Conservation (phyloP, 1,140 invertebrate genomes). For the Diplogasteroides magnus region DNA sequence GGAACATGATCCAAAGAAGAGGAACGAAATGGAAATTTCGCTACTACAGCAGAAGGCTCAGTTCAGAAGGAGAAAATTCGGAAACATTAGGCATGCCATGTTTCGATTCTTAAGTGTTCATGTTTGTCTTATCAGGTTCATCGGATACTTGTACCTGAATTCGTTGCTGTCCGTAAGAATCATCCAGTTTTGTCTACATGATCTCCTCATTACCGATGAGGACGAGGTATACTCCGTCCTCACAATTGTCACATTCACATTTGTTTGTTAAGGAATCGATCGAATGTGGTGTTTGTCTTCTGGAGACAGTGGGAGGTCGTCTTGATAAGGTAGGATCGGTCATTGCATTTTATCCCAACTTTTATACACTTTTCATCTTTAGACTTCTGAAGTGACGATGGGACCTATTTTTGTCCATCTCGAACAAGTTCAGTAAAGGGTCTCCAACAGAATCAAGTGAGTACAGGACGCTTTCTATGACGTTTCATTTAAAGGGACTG, state of each 20-base stretch:
- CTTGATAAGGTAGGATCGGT: constrained; percentile 1
- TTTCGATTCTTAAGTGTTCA: not conserved
- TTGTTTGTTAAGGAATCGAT: constrained; percentile 22
- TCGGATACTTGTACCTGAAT: constrained; percentile 24
- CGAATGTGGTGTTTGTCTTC: constrained; percentile 20
- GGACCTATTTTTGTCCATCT: too few relatives aligned
- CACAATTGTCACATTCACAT: too few relatives aligned
- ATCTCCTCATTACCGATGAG: constrained; percentile 9
- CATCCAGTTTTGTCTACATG: constrained; percentile 16
- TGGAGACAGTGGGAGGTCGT: constrained; percentile 21
- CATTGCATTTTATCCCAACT: too few relatives aligned
- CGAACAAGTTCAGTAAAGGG: not conserved
- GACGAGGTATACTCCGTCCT: not conserved
- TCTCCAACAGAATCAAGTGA: not conserved
- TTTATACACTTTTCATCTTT: too few relatives aligned
- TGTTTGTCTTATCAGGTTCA: constrained; percentile 17
- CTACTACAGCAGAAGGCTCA: constrained; percentile 27
- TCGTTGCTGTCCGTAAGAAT: constrained; percentile 19
- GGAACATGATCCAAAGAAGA: constrained; percentile 30
- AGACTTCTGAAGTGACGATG: too few relatives aligned
- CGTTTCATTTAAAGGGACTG: too few relatives aligned
- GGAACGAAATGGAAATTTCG: constrained; percentile 21
- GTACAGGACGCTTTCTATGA: too few relatives aligned
- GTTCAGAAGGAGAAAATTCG: constrained; percentile 34
- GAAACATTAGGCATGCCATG: constrained; percentile 37